Percentiles rank a stretch among this genome's conserved stretches.
Conservation (phyloP, 2,888 invertebrate genomes). For the Reticulitermes lucifugus region DNA sequence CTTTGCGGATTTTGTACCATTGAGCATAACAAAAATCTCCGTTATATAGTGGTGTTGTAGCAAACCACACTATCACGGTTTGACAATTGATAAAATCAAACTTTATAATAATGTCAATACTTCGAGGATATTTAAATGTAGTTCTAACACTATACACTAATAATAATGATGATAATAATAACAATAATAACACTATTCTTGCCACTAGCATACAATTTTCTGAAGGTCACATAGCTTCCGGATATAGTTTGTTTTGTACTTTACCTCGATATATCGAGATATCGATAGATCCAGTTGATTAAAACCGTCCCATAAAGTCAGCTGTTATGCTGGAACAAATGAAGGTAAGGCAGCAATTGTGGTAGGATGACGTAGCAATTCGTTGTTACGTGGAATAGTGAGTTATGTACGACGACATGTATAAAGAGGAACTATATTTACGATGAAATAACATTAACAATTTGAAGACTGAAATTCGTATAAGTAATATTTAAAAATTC, state of each 20-base stretch:
- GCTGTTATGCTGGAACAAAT: background rate
- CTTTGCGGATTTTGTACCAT: background rate
- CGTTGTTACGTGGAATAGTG: background rate
- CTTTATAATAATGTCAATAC: no score
- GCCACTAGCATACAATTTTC: background rate
- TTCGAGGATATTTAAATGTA: no score
- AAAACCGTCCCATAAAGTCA: background rate
- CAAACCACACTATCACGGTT: background rate
- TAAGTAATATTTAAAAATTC: no score
- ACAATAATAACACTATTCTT: background rate
- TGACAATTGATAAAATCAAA: background rate
- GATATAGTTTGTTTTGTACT: background rate
- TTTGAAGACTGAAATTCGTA: no score
- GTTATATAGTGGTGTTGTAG: background rate
- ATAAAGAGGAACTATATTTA: no score
- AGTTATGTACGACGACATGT: background rate
- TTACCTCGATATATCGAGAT: background rate
- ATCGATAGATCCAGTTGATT: background rate
- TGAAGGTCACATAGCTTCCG: slow-evolving; percentile 2
- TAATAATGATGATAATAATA: background rate
- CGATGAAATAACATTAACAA: no score
- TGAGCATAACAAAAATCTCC: background rate
- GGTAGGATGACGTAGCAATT: background rate
- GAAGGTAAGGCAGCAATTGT: background rate
- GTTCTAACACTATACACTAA: background rate